Evolutionary conservation across 2,797 vertebrate species (phyloP), one percentile per base, ranked within the genome.

Genomic region (Onychomys torridus): DNA sequence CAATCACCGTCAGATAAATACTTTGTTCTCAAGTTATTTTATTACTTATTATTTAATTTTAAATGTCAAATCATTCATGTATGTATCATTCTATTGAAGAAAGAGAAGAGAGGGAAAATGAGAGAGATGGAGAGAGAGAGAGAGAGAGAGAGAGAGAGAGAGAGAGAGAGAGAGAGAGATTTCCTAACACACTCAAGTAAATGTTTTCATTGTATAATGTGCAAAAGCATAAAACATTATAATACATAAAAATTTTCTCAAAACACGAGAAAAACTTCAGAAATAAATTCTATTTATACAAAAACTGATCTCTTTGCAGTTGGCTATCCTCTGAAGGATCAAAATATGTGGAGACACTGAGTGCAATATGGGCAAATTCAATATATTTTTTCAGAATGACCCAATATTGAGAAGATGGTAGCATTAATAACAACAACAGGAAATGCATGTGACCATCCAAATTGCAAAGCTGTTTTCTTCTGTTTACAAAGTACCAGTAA

Each of bases 241-340:
- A 96, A 98, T 89, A 95, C 83, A 96, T 89, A 93, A 97, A 96
- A 94, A 95, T 93, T 98, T 98, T 86, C 90, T 97, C 92, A 95
- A 97, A 92, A 63, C 0, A 98, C 75, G 96, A 96, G 94, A 97
- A 95, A 96, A 93, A 97, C 96, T 91, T 97, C 98, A 98, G 96
- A 97, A 98, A 98, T 98, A 98, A 98, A 98, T 98, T 98, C 98
- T 96, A 92, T 89, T 97, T 98, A 96, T 96, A 94, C 94, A 98
- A 97, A 96, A 97, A 97, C 94, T 98, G 97, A 98, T 98, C 97
- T 97, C 95, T 98, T 98, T 98, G 98, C 97, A 97, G 97, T 95
- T 98, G 97, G 88, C 93, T 98, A 96, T 98, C 97, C 98, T 97
- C 95, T 94, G 86, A 98, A 98, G 98, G 97, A 98, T 98, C 98